Percentiles rank a stretch among this genome's conserved stretches.
phyloP scores from a whole-genome alignment of 2,888 invertebrate genomes.

The Platycnemis pennipes region DNA sequence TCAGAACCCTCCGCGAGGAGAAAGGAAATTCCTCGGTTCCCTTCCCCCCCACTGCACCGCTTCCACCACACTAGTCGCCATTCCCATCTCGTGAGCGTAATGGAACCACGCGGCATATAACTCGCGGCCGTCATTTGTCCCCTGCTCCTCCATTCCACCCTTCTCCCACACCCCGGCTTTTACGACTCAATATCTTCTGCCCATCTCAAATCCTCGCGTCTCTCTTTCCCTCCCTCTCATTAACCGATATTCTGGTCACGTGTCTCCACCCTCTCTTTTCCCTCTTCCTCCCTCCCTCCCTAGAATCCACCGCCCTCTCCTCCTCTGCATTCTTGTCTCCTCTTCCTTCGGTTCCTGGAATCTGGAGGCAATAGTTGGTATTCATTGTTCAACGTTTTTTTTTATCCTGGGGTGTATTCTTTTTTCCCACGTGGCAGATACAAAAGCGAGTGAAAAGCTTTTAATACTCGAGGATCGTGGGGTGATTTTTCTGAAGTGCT shows the following conservation, averaged over 20 bases:
- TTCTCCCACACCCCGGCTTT: neutral
- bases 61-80: neutral
- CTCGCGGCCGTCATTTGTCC: neutral
- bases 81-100: conserved; percentile 16
- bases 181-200: conserved; percentile 24
- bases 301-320: neutral
- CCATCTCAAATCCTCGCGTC: neutral
- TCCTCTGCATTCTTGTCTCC: conserved; percentile 22
- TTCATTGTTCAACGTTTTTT: conserved; percentile 13
- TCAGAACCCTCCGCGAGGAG: neutral
- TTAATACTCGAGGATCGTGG: neutral
- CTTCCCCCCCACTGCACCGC: too few relatives aligned
- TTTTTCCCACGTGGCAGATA: neutral
- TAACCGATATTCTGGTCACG: conserved; percentile 34
- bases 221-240: neutral
- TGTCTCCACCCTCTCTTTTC: neutral
- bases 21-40: neutral
- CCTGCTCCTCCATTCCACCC: neutral
- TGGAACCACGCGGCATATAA: neutral
- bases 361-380: neutral
- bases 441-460: neutral
- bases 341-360: neutral
- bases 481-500: neutral
- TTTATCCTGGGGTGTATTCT: neutral
- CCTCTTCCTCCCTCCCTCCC: neutral